Conservation (phyloP, 1,140 invertebrate species). For the Hirudo medicinalis region DNA sequence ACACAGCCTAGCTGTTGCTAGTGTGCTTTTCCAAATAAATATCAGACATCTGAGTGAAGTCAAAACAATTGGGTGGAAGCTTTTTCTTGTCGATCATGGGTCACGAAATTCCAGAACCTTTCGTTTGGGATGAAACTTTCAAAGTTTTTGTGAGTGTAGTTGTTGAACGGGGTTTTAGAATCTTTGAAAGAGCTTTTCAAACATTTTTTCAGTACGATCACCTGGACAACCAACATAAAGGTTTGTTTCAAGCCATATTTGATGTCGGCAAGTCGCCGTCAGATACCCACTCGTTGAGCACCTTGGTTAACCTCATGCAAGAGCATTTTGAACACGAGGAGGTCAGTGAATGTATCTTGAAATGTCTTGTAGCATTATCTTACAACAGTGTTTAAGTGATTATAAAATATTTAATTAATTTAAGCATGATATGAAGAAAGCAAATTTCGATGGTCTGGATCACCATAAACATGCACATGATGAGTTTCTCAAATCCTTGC, state of each 20-base stretch:
- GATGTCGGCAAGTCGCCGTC: conserved; percentile 6
- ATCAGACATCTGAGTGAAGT: too few species aligned
- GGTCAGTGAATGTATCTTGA: too few species aligned
- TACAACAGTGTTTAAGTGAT: neutral
- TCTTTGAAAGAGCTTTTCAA: neutral
- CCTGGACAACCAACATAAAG: conserved; percentile 15
- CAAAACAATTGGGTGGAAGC: too few species aligned
- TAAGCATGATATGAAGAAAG: conserved; percentile 17
- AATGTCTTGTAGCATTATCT: neutral
- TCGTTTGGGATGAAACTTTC: conserved; percentile 14
- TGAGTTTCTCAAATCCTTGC: conserved; percentile 12
- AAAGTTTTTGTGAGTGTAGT: conserved; percentile 18
- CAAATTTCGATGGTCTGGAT: conserved; percentile 7
- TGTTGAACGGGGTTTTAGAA: neutral
- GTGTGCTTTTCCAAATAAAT: too few species aligned
- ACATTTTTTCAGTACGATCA: conserved; percentile 15
- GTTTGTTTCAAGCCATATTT: conserved; percentile 17
- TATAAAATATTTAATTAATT: conserved; percentile 5
- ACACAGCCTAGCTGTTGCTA: too few species aligned
- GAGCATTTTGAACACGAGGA: conserved; percentile 19
- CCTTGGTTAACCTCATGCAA: conserved; percentile 7
- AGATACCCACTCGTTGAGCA: neutral
- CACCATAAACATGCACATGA: conserved; percentile 13
- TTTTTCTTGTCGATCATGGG: conserved; percentile 3
- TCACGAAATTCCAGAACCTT: conserved; percentile 16